Conservation (phyloP, 2,797 vertebrate genomes). For the Petrocephalus schoutedeni region DNA sequence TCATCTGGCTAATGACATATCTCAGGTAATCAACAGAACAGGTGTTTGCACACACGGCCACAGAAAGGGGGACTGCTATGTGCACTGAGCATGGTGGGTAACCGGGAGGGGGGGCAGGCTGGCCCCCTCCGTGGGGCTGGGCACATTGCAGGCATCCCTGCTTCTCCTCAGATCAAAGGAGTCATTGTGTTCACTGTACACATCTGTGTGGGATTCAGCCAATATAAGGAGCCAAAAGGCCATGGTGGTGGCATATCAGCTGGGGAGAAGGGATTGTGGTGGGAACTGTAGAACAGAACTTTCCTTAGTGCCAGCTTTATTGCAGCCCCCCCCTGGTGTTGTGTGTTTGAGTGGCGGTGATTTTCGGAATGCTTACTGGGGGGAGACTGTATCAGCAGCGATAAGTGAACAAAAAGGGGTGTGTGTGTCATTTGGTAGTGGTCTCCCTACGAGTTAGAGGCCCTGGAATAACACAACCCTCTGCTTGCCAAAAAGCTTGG, state of each 20-base stretch:
- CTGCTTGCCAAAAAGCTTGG: neutral
- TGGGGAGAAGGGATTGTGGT: neutral
- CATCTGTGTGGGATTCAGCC: neutral
- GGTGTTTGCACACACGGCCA: neutral
- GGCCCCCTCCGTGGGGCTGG: neutral
- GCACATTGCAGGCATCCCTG: neutral
- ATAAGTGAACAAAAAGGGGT: neutral
- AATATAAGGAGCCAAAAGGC: neutral
- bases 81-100: neutral
- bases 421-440: neutral
- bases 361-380: neutral
- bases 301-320: neutral
- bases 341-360: neutral
- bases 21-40: neutral
- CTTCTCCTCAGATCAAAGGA: neutral
- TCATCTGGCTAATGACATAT: neutral
- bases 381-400: neutral
- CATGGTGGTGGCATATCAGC: neutral
- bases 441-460: neutral
- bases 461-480: neutral
- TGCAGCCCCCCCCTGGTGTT: neutral
- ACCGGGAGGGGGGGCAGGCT: neutral
- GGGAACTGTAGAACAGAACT: neutral
- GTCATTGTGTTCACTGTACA: neutral
- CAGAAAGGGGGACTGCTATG: neutral